Conservation (phyloP, 2,888 invertebrate genomes). For the Eutolmus rufibarbis region DNA sequence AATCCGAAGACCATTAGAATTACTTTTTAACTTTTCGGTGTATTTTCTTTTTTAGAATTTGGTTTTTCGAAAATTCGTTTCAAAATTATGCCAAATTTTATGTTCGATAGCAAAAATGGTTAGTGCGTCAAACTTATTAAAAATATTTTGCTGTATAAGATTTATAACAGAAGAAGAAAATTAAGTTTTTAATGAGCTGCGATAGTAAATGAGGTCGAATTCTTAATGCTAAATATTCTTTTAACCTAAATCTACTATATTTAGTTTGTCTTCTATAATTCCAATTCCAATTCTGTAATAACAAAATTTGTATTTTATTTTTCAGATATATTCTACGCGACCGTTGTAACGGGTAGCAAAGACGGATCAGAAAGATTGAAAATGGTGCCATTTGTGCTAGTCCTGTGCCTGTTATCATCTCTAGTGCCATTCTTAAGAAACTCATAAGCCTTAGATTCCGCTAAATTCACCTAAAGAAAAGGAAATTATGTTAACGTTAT, state of each 20-base stretch:
- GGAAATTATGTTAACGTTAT: constrained; percentile 1
- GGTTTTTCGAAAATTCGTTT: too few species aligned
- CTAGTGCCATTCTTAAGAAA: constrained; percentile 40
- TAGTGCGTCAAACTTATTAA: too few species aligned
- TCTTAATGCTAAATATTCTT: too few species aligned
- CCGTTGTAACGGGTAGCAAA: constrained; percentile 19
- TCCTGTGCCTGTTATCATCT: not conserved
- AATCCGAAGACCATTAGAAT: too few species aligned
- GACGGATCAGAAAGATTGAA: not conserved
- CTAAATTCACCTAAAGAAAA: not conserved
- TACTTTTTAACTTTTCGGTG: too few species aligned
- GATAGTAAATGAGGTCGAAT: too few species aligned
- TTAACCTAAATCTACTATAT: not conserved
- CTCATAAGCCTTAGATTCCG: constrained; percentile 15
- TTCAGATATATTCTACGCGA: constrained; percentile 38
- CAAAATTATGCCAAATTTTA: too few species aligned
- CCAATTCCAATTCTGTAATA: not conserved
- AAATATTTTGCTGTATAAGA: too few species aligned
- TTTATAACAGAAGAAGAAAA: too few species aligned
- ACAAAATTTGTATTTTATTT: not conserved
- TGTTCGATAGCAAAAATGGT: too few species aligned
- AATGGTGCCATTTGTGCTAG: constrained; percentile 20
- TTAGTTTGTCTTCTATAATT: not conserved
- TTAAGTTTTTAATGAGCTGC: too few species aligned
- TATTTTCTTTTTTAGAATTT: too few species aligned